Evolutionary conservation across 2,797 vertebrate species (phyloP).

Genomic region (Chromis chromis): DNA sequence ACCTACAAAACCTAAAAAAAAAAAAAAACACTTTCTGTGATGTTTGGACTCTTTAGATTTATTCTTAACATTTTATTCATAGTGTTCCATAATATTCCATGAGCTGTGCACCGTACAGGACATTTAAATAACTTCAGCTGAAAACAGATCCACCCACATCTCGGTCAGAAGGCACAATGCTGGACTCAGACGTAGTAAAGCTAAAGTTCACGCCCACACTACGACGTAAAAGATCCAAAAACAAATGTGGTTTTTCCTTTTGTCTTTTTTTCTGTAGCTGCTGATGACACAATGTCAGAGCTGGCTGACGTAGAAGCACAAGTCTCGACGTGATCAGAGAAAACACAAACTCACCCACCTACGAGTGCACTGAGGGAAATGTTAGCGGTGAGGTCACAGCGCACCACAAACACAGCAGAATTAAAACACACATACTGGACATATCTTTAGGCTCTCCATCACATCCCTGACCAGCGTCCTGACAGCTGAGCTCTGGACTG

Average conservation of each 20-base stretch:
- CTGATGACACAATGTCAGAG: conserved; percentile 54
- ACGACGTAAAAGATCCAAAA: conserved; percentile 54
- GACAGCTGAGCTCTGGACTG: conserved; percentile 31
- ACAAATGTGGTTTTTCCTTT: conserved; percentile 41
- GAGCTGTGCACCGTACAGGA: neutral
- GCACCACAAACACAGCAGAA: conserved; percentile 54
- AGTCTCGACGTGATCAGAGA: conserved; percentile 52
- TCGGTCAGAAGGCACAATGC: conserved; percentile 20
- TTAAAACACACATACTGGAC: conserved; percentile 24
- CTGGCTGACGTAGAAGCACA: conserved; percentile 51
- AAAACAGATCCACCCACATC: conserved; percentile 7
- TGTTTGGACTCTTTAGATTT: conserved; percentile 1
- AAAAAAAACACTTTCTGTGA: neutral
- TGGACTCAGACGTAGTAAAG: conserved; percentile 18
- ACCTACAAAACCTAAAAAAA: neutral
- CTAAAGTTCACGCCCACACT: conserved; percentile 49
- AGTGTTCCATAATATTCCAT: conserved; percentile 10
- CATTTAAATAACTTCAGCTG: conserved; percentile 1
- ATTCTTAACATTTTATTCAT: neutral
- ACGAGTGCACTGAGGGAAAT: conserved; percentile 56
- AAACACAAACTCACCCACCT: conserved; percentile 61
- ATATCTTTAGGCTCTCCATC: conserved; percentile 26
- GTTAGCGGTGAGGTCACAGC: conserved; percentile 66
- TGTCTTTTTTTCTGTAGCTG: conserved; percentile 18
- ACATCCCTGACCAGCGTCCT: no score